Percentiles rank a stretch among this genome's conserved stretches.
Evolutionary conservation across 2,797 vertebrate genomes (phyloP).

Genomic region (Acanthis flammea): DNA sequence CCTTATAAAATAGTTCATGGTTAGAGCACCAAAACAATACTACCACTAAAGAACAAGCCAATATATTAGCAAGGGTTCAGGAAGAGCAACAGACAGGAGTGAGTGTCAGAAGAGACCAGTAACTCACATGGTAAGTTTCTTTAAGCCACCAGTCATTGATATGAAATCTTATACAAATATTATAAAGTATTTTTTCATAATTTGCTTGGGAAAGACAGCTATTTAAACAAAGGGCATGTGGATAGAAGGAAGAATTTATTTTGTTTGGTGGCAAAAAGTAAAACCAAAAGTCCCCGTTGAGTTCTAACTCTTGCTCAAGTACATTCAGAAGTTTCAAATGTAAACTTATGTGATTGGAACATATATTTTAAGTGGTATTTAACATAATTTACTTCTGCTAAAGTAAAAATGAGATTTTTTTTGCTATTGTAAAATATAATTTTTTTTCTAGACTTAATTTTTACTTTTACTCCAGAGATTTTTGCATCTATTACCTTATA

Average conservation of each 20-base stretch:
- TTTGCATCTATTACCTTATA: neutral
- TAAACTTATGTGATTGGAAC: neutral
- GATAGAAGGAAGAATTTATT: neutral
- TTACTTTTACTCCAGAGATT: neutral
- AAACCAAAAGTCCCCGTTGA: rapidly evolving
- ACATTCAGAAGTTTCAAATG: neutral
- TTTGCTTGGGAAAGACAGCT: neutral
- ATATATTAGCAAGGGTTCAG: neutral
- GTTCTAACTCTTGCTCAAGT: neutral
- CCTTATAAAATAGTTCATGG: neutral
- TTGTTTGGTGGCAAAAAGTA: neutral
- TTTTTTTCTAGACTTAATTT: neutral
- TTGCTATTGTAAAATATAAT: neutral
- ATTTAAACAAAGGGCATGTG: neutral
- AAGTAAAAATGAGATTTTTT: neutral
- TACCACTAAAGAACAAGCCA: neutral
- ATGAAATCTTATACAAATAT: neutral
- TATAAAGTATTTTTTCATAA: neutral
- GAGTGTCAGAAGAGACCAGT: neutral
- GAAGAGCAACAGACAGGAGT: neutral
- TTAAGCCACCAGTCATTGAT: neutral
- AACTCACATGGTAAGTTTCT: neutral
- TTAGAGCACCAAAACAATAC: neutral
- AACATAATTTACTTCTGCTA: neutral
- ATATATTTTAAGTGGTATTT: neutral